Evolutionary conservation across 2,113 vertebrate genomes (phyloP), one percentile per base, ranked within the genome.

Genomic region (Lontra canadensis): DNA sequence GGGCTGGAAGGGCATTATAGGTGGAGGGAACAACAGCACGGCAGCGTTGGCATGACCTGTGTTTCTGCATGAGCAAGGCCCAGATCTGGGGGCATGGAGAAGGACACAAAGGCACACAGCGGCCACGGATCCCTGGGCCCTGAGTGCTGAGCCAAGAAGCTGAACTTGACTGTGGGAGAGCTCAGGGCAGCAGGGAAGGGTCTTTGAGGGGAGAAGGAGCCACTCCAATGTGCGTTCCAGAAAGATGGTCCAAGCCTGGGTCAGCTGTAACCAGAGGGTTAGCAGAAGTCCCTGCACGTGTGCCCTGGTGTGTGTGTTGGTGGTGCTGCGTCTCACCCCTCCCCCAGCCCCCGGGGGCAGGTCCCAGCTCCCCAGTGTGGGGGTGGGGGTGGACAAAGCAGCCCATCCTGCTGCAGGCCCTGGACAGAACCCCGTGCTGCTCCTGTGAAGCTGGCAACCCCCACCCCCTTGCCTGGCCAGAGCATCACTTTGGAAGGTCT

Each of bases 41-140:
- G 6, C 0, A 2, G 10, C 2, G 34, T 39, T 1, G 73, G 39
- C 34, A 0, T 0, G 1, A 4, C 42, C 26, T 4, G 2, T 7
- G n/a, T 0, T 55, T 47, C 26, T 9, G 15, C 6, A 1, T 0
- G 47, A 21, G 34, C 55, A 31, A 6, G 21, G 52, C 59, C 29
- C 18, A 59, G 10, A 59, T 12, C 65, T 31, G 25, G 5, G 20
- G 21, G 13, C 21, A 2, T 0, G 5, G 29, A 31, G 34, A 14
- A 18, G 57, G 49, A 52, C 26, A 0, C 3, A 2, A 18, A n/a
- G 42, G 17, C 3, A 1, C 31, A 6, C 1, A 20, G 65, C 11
- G 7, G 23, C 87, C 31, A 12, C 23, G 3, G 20, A 15, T 3
- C 42, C 31, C 10, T 74, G 59, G 8, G 15, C 7, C 34, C n/a